phyloP scores from a whole-genome alignment of 2,797 vertebrate genomes.

The Stomatorhinus walkeri region DNA sequence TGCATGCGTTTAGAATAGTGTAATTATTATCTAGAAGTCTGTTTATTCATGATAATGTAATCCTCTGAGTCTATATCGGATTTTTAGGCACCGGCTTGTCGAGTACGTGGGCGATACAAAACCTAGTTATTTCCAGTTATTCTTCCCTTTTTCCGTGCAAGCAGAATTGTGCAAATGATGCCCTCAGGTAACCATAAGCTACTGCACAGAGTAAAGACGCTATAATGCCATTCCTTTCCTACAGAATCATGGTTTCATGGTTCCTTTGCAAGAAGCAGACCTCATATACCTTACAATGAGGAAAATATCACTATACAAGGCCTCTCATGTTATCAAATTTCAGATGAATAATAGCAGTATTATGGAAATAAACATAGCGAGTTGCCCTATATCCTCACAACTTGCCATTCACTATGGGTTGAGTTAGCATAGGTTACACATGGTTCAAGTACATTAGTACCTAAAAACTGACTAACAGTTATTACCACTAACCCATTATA shows the following conservation, averaged over 20 bases:
- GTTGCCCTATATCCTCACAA: background rate
- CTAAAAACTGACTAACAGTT: background rate
- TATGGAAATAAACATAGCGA: background rate
- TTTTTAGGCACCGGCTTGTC: background rate
- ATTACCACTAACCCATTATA: background rate
- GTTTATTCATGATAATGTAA: conserved; percentile 27
- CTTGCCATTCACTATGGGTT: background rate
- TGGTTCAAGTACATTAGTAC: background rate
- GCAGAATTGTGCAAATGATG: background rate
- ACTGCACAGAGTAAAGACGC: background rate
- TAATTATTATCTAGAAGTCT: conserved; percentile 32
- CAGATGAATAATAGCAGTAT: background rate
- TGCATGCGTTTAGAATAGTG: conserved; percentile 23
- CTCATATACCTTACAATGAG: background rate
- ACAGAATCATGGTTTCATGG: background rate
- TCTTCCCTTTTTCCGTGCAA: background rate
- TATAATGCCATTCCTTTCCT: background rate
- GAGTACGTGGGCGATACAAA: background rate
- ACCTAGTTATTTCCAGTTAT: background rate
- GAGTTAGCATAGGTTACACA: background rate
- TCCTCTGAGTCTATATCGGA: conserved; percentile 15
- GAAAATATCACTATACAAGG: background rate
- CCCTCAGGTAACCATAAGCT: background rate
- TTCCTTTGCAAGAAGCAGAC: background rate
- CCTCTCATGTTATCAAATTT: background rate